Percentiles rank a stretch among this genome's conserved stretches.
Conservation (phyloP, 1,140 invertebrate species). For the Cydia amplana region DNA sequence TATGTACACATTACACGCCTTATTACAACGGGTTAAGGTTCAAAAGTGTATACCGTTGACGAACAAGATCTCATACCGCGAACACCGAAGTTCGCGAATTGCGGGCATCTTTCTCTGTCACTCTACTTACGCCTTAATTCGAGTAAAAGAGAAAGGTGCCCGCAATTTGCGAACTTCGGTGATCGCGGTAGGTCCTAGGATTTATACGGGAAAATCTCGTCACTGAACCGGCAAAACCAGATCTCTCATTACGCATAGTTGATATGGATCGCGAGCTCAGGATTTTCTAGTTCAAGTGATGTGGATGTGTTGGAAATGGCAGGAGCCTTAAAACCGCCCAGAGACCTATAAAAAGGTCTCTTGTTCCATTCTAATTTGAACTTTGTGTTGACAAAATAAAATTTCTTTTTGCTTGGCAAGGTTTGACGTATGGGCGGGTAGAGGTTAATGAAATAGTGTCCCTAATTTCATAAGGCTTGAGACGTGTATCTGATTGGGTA, state of each 20-base stretch:
- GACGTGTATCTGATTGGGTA: background rate
- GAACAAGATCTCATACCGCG: background rate
- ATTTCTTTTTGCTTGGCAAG: too few species aligned
- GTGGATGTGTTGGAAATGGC: background rate
- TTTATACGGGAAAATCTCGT: too few species aligned
- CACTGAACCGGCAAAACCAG: too few species aligned
- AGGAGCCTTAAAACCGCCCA: too few species aligned
- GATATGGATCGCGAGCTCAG: background rate
- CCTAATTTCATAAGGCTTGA: conserved; percentile 6
- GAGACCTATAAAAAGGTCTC: too few species aligned
- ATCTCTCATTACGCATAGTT: background rate
- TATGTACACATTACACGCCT: background rate
- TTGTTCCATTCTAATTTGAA: too few species aligned
- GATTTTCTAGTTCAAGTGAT: background rate
- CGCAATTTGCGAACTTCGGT: too few species aligned
- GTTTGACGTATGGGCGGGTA: too few species aligned
- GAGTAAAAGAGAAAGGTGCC: too few species aligned
- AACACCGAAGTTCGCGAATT: background rate
- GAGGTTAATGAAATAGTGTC: conserved; percentile 14
- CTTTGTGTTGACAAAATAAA: too few species aligned
- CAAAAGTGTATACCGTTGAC: background rate
- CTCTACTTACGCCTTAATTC: too few species aligned
- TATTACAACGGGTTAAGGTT: background rate
- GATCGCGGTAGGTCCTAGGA: too few species aligned
- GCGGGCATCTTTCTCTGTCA: background rate